Percentiles rank a stretch among this genome's conserved stretches.
Conservation (phyloP, 2,888 invertebrate genomes). For the Incurvaria masculella region DNA sequence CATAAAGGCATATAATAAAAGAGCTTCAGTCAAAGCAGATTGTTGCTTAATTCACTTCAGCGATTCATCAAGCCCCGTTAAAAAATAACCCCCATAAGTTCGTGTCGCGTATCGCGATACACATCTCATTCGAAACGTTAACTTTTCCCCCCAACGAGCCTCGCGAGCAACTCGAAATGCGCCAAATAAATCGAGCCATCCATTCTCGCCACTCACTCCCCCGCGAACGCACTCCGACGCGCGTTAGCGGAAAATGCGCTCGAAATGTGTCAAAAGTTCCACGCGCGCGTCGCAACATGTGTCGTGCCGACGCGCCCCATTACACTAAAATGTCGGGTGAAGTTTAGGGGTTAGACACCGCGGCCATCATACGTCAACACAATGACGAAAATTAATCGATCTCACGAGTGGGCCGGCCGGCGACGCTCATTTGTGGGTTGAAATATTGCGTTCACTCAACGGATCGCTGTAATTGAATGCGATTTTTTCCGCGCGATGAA, state of each 20-base stretch:
- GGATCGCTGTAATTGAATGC: no score
- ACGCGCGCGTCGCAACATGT: not conserved
- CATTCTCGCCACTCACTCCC: constrained; percentile 35
- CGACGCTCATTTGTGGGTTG: not conserved
- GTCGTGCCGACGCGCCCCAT: not conserved
- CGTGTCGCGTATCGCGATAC: not conserved
- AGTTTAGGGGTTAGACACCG: not conserved
- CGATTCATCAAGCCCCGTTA: not conserved
- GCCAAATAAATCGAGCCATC: constrained; percentile 42
- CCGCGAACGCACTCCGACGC: not conserved
- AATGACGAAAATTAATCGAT: not conserved
- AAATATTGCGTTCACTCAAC: no score
- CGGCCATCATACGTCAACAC: not conserved
- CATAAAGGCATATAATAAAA: no score
- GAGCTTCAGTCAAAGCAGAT: no score
- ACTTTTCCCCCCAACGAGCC: not conserved
- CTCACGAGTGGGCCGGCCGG: not conserved
- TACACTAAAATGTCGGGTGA: not conserved
- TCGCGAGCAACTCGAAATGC: constrained; percentile 34
- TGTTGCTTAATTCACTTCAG: not conserved
- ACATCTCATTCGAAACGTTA: not conserved
- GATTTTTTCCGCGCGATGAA: no score
- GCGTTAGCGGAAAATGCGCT: not conserved
- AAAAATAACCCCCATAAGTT: not conserved
- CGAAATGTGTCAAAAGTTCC: not conserved